Percentiles rank a stretch among this genome's conserved stretches.
Evolutionary conservation across 1,140 invertebrate genomes (phyloP).

Genomic region (Drosophila serrata): DNA sequence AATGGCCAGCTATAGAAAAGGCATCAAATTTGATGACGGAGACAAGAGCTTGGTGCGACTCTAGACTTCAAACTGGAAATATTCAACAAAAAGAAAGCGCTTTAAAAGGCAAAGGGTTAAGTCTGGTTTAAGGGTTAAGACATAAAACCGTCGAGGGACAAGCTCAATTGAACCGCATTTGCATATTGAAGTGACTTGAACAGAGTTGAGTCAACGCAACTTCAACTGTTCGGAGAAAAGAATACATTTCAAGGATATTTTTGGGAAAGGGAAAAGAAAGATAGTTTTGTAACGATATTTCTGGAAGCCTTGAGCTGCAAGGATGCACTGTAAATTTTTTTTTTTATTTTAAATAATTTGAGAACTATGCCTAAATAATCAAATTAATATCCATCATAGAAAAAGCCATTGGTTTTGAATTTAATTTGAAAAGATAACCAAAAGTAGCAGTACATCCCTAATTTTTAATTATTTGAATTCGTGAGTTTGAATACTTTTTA

Average conservation of each 20-base stretch:
- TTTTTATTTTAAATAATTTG: neutral
- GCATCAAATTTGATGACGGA: conserved; percentile 71
- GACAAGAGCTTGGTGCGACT: conserved; percentile 48
- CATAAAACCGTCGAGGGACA: conserved; percentile 67
- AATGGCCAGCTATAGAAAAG: conserved; percentile 79
- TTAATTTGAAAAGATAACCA: no score
- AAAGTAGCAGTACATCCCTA: no score
- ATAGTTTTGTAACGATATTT: conserved; percentile 13
- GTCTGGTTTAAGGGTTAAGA: conserved; percentile 19
- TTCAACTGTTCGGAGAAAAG: conserved; percentile 15
- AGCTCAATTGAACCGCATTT: conserved; percentile 80
- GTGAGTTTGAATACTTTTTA: no score
- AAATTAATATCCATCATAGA: no score
- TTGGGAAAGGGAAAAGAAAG: neutral
- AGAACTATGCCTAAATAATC: no score
- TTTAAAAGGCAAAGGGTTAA: conserved; percentile 59
- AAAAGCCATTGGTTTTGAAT: no score
- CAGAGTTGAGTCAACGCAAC: conserved; percentile 42
- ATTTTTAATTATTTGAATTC: no score
- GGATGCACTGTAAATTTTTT: neutral
- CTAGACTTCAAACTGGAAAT: no score
- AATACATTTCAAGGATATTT: conserved; percentile 4
- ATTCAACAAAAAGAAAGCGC: no score
- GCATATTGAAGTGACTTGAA: conserved; percentile 76
- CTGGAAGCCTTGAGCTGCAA: conserved; percentile 1